Conservation (phyloP, 2,797 vertebrate species). For the Malurus splendens region DNA sequence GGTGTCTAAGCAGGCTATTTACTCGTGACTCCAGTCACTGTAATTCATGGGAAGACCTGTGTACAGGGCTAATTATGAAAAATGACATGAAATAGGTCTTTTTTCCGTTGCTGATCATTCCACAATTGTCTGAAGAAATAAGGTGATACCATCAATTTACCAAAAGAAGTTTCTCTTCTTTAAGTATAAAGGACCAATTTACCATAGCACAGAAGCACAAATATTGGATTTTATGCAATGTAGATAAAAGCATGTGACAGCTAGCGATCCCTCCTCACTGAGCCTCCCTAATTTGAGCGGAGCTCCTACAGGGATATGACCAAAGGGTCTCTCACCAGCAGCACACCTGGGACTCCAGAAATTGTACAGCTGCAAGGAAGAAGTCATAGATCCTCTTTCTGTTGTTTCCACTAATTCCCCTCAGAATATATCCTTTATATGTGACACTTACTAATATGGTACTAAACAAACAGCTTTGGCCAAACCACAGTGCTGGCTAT, state of each 20-base stretch:
- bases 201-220: conserved; percentile 36
- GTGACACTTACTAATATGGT: neutral
- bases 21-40: neutral
- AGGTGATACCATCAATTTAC: neutral
- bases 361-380: neutral
- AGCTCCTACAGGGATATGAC: neutral
- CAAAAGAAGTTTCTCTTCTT: neutral
- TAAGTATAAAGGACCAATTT: conserved; percentile 19
- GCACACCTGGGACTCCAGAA: neutral
- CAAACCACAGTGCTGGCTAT: neutral
- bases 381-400: neutral
- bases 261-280: neutral
- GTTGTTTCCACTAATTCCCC: neutral
- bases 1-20: neutral
- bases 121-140: neutral
- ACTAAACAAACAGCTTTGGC: neutral
- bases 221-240: neutral
- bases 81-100: rapidly evolving
- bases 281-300: neutral
- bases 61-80: neutral
- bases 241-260: neutral
- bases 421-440: neutral
- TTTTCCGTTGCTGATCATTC: neutral
- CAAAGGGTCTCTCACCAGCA: neutral
- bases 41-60: neutral